phyloP scores from a whole-genome alignment of 2,113 vertebrate genomes.

The Megaptera novaeangliae region DNA sequence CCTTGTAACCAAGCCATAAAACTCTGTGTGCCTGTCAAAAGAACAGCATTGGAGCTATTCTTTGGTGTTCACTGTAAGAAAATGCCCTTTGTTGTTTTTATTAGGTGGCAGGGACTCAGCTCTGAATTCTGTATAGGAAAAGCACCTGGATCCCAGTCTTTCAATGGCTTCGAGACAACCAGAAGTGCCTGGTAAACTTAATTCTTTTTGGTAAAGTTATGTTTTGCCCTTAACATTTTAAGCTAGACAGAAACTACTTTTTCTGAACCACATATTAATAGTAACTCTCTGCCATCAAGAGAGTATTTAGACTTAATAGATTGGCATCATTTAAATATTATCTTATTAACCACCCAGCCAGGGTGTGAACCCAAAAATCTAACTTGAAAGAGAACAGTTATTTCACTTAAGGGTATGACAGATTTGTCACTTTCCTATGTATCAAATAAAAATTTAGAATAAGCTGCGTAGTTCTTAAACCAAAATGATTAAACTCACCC shows the following conservation, averaged over 20 bases:
- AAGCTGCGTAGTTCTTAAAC: not conserved
- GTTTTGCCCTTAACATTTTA: not conserved
- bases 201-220: conserved; percentile 51
- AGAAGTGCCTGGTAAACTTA: conserved; percentile 83
- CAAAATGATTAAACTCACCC: not conserved
- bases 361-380: not conserved
- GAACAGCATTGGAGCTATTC: not conserved
- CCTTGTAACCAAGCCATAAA: not conserved
- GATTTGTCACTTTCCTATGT: not conserved
- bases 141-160: conserved; percentile 64
- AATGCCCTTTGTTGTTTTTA: conserved; percentile 67
- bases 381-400: not conserved
- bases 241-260: not conserved
- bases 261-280: not conserved
- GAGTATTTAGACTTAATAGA: conserved; percentile 1
- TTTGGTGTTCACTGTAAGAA: conserved; percentile 51
- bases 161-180: conserved; percentile 81
- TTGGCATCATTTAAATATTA: not conserved
- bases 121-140: conserved; percentile 69
- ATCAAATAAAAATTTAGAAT: not conserved
- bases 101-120: conserved; percentile 74
- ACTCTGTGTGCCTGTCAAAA: not conserved
- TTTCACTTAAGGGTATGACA: not conserved
- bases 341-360: not conserved
- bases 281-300: not conserved